These are phyloP conservation scores for Syngnathus typhle DNA, from an alignment of 2,113 vertebrate species.

Conservation along the genomic window DNA sequence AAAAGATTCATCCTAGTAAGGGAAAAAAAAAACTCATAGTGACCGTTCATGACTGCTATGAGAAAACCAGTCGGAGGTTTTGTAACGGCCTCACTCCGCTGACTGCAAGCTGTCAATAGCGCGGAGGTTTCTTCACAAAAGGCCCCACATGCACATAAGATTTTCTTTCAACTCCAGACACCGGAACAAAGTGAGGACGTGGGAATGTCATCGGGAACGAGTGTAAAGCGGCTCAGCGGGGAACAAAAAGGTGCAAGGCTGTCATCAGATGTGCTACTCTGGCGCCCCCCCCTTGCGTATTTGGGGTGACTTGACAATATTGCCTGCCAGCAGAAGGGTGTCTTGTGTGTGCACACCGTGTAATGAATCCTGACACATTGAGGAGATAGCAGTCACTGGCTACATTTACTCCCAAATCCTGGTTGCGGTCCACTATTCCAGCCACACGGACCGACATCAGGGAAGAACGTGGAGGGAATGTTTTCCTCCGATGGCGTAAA, in stretches of 20 bases:
- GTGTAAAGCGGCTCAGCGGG: neutral
- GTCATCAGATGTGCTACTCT: neutral
- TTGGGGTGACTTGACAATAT: constrained; percentile 17
- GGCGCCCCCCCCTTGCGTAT: neutral
- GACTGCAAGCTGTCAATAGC: constrained; percentile 21
- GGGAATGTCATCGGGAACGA: neutral
- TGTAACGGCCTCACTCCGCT: constrained; percentile 16
- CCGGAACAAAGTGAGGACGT: neutral
- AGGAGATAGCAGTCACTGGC: constrained; percentile 50
- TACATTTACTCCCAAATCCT: constrained; percentile 61
- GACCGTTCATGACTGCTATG: constrained; percentile 14
- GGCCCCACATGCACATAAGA: neutral
- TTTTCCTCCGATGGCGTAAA: constrained; percentile 25
- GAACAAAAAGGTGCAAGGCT: neutral
- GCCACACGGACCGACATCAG: constrained; percentile 34
- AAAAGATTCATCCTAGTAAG: neutral
- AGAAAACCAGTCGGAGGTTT: constrained; percentile 16
- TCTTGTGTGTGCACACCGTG: constrained; percentile 51
- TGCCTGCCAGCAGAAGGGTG: constrained; percentile 1
- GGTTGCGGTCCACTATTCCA: constrained; percentile 46
- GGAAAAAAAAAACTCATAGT: neutral
- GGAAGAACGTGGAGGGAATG: constrained; percentile 26
- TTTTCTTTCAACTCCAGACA: neutral
- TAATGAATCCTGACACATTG: constrained; percentile 59
- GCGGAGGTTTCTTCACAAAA: constrained; percentile 9